Evolutionary conservation across 2,113 vertebrate species (phyloP).

Genomic region (Shinisaurus crocodilurus): DNA sequence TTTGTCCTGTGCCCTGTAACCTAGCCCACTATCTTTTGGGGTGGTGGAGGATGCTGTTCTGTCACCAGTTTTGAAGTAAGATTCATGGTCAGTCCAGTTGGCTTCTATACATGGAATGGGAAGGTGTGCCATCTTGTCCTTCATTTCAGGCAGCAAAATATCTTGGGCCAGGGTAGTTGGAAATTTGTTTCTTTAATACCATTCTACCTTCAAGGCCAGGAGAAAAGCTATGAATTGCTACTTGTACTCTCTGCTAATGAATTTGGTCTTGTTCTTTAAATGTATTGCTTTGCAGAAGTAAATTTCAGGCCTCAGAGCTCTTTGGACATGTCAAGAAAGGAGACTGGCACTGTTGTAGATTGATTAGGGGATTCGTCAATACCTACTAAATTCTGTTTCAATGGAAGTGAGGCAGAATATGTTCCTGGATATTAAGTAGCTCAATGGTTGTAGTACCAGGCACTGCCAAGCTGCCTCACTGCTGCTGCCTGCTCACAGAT

Average conservation of each 20-base stretch:
- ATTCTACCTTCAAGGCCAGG: neutral
- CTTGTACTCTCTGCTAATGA: neutral
- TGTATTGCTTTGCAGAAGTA: neutral
- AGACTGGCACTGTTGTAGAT: neutral
- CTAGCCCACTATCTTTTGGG: no score
- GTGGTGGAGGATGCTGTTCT: no score
- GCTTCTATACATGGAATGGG: no score
- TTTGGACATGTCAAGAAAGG: neutral
- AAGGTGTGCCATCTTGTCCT: no score
- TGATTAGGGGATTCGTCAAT: neutral
- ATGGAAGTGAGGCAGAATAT: neutral
- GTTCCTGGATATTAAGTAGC: neutral
- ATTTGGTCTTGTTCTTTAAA: neutral
- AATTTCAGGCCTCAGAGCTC: neutral
- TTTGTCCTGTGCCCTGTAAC: no score
- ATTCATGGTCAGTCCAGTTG: no score
- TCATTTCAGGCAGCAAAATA: no score
- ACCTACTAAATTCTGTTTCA: neutral
- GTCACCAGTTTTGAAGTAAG: no score
- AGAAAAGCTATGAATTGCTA: neutral
- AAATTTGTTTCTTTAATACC: neutral
- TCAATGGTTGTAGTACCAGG: neutral
- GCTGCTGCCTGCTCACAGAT: neutral
- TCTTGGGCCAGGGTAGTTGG: neutral
- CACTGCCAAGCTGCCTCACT: neutral